Evolutionary conservation across 1,140 invertebrate species (phyloP), one percentile per base, ranked within the genome.

Genomic region (Drosophila carrolli): DNA sequence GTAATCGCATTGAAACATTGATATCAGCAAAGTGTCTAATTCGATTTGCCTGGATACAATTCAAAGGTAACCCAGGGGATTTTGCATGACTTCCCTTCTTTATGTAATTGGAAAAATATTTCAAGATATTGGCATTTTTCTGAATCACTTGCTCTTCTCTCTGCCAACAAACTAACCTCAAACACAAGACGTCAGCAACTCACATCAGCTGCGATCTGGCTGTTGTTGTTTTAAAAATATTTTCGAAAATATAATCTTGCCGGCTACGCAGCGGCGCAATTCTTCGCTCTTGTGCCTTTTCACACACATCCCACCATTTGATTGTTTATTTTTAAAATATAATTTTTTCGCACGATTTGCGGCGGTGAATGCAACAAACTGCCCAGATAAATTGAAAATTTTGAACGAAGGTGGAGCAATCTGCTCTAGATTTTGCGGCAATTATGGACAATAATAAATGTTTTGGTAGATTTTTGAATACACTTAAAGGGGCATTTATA

Each of bases 251-350:
- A 89, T 79, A 79, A 74, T 58, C 66, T 72, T 70, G 79, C 83
- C 83, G 83, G 83, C 79, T 79, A 61, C 40, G 50, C 55, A 60
- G 62, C 50, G 37, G 40, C 51, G 65, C 61, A 56, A 55, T 75
- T 67, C 43, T 53, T 41, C 19, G 41, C 59, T 38, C 16, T 27
- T 10, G 13, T 37, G 23, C 43, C 27, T 43, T 32, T 48, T 72
- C 44, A 19, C 65, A 40, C 13, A 32, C 54, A 13, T 55, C 62
- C 29, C 55, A 23, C 14, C 10, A 50, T 48, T 81, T 75, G 70
- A 83, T 86, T 86, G 83, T 86, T 86, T 86, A 88, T 86, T 86
- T 88, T 83, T 86, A 86, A 86, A 83, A 83, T 83, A 76, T 70
- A 76, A 68, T 56, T 73, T 86, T 86, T 83, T 86, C 68, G 71